Evolutionary conservation across 2,797 vertebrate genomes (phyloP).

Genomic region (Emys orbicularis): DNA sequence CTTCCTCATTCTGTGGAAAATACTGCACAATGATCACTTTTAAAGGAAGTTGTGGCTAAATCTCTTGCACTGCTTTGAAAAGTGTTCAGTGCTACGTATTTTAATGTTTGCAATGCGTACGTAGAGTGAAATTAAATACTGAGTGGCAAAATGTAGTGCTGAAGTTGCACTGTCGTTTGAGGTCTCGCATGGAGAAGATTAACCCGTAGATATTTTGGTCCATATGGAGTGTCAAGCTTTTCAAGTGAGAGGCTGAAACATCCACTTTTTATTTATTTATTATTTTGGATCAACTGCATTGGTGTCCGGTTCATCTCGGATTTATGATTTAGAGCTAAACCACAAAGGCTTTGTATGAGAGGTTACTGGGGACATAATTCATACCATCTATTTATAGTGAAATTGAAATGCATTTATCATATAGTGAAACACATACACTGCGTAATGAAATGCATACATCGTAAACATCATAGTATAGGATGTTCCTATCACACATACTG

Average conservation of each 20-base stretch:
- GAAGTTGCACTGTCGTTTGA: neutral
- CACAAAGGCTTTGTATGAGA: neutral
- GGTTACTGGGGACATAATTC: neutral
- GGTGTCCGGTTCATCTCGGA: neutral
- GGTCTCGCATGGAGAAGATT: neutral
- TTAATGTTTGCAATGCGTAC: neutral
- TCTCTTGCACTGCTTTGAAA: conserved; percentile 28
- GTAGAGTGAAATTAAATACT: neutral
- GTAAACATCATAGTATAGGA: neutral
- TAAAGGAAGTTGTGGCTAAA: neutral
- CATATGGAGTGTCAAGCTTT: neutral
- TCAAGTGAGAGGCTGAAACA: neutral
- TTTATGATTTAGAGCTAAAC: neutral
- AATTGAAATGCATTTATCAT: neutral
- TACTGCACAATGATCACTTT: conserved; percentile 26
- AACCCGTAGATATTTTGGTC: neutral
- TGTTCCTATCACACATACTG: neutral
- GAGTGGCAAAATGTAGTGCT: neutral
- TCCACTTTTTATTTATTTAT: neutral
- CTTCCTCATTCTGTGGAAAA: conserved; percentile 48
- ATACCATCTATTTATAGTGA: neutral
- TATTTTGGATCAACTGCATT: neutral
- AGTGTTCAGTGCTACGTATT: neutral
- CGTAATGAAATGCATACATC: conserved; percentile 5
- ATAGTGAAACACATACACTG: neutral